A percentile compares a stretch with the other conserved stretches of the same genome.
phyloP scores from a whole-genome alignment of 2,113 vertebrate species.

The Xerus inauris region DNA sequence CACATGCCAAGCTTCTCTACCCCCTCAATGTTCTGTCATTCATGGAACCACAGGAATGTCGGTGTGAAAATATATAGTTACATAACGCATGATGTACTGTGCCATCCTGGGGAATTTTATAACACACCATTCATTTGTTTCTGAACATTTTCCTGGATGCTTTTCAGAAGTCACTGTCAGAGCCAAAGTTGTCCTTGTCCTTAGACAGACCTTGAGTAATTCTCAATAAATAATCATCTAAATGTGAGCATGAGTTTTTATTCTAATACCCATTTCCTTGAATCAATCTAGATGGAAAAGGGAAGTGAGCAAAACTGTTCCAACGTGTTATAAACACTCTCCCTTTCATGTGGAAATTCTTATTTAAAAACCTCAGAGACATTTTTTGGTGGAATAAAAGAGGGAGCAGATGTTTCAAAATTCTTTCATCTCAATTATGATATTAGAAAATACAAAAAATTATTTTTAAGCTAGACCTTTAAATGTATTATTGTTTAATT shows the following conservation, averaged over 20 bases:
- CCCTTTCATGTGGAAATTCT: slow-evolving; percentile 53
- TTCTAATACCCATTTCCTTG: slow-evolving; percentile 53
- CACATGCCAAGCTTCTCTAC: neutral
- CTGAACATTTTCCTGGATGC: slow-evolving; percentile 57
- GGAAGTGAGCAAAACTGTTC: slow-evolving; percentile 65
- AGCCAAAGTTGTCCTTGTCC: slow-evolving; percentile 38
- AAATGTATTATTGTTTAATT: neutral
- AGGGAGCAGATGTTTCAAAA: neutral
- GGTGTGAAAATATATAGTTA: slow-evolving; percentile 42
- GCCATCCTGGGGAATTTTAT: slow-evolving; percentile 34
- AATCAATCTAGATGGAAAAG: slow-evolving; percentile 54
- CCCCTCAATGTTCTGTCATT: neutral
- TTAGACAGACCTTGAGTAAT: slow-evolving; percentile 19
- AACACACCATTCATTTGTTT: slow-evolving; percentile 50
- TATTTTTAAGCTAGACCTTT: neutral
- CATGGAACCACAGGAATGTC: slow-evolving; percentile 28
- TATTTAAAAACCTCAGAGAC: slow-evolving; percentile 32
- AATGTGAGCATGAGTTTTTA: neutral
- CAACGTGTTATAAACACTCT: slow-evolving; percentile 64
- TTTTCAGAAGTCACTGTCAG: slow-evolving; percentile 6
- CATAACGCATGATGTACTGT: neutral
- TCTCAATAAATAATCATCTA: slow-evolving; percentile 22
- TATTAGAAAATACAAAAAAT: slow-evolving; percentile 37
- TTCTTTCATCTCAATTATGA: slow-evolving; percentile 22
- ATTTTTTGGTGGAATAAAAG: neutral